These are phyloP conservation scores for Lasioglossum calceatum DNA, from an alignment of 2,888 invertebrate genomes.

Conservation along the genomic window DNA sequence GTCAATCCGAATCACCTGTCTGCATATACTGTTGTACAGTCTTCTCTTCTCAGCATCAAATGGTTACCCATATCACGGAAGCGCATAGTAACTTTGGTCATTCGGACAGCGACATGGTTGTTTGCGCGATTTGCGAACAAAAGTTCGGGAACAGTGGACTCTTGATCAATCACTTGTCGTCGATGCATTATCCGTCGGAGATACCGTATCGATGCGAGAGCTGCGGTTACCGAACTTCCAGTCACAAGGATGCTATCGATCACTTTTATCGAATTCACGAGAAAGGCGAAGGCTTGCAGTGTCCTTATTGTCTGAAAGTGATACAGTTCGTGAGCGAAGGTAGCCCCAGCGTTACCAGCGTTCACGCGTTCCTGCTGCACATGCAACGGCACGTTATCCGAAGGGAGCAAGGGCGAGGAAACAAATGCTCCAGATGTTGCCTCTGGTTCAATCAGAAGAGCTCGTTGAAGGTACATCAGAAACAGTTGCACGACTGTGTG, in stretches of 20 bases:
- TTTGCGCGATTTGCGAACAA: slow-evolving; percentile 87
- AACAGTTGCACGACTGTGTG: slow-evolving; percentile 75
- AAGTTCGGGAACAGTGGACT: slow-evolving; percentile 87
- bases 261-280: slow-evolving; percentile 92
- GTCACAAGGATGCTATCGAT: slow-evolving; percentile 92
- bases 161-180: slow-evolving; percentile 92
- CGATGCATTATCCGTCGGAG: slow-evolving; percentile 92
- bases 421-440: slow-evolving; percentile 90
- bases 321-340: slow-evolving; percentile 81
- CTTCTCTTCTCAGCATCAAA: slow-evolving; percentile 81
- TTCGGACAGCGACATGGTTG: slow-evolving; percentile 80
- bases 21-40: slow-evolving; percentile 82
- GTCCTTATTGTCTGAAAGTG: slow-evolving; percentile 93
- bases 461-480: slow-evolving; percentile 82
- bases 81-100: slow-evolving; percentile 82
- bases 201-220: slow-evolving; percentile 94
- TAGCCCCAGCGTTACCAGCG: slow-evolving; percentile 86
- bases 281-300: slow-evolving; percentile 89
- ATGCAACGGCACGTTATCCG: slow-evolving; percentile 87
- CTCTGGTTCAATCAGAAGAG: slow-evolving; percentile 91
- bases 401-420: slow-evolving; percentile 87
- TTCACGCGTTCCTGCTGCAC: slow-evolving; percentile 89
- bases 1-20: slow-evolving; percentile 79
- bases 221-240: slow-evolving; percentile 93
- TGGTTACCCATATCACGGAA: slow-evolving; percentile 80